A percentile compares a stretch with the other conserved stretches of the same genome.
Evolutionary conservation across 2,113 vertebrate species (phyloP).

Genomic region (Oryzias melastigma): DNA sequence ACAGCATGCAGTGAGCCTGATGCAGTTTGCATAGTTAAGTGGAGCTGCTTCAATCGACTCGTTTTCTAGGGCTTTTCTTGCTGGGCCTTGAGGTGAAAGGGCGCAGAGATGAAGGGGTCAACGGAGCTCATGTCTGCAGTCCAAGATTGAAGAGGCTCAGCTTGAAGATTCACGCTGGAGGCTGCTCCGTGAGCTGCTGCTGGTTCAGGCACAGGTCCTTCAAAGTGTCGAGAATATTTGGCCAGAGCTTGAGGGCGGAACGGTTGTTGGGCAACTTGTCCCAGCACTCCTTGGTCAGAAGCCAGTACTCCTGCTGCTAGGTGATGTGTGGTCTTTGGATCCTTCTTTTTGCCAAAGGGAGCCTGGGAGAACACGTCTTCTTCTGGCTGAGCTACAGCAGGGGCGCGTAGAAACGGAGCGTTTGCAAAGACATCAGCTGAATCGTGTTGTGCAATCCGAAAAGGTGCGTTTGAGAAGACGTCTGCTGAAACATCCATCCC

Average conservation of each 20-base stretch:
- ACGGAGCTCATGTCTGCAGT: slow-evolving; percentile 77
- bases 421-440: slow-evolving; percentile 87
- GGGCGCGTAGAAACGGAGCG: slow-evolving; percentile 84
- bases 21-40: slow-evolving; percentile 46
- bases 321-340: slow-evolving; percentile 45
- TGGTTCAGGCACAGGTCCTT: slow-evolving; percentile 76
- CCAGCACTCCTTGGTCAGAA: slow-evolving; percentile 74
- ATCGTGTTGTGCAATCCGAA: slow-evolving; percentile 74
- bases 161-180: slow-evolving; percentile 78
- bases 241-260: slow-evolving; percentile 88
- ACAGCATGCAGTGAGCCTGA: slow-evolving; percentile 51
- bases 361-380: slow-evolving; percentile 90
- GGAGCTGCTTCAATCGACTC: neutral
- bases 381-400: slow-evolving; percentile 57
- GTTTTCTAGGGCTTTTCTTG: slow-evolving; percentile 80
- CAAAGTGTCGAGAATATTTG: slow-evolving; percentile 95
- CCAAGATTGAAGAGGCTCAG: slow-evolving; percentile 79
- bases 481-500: slow-evolving; percentile 63
- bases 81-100: slow-evolving; percentile 88
- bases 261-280: slow-evolving; percentile 70
- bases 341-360: slow-evolving; percentile 88
- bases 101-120: slow-evolving; percentile 91
- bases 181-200: slow-evolving; percentile 81
- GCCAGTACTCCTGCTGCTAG: slow-evolving; percentile 19
- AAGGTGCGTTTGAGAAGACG: slow-evolving; percentile 89